Conservation (phyloP, 2,113 vertebrate genomes). For the Penelope pileata region DNA sequence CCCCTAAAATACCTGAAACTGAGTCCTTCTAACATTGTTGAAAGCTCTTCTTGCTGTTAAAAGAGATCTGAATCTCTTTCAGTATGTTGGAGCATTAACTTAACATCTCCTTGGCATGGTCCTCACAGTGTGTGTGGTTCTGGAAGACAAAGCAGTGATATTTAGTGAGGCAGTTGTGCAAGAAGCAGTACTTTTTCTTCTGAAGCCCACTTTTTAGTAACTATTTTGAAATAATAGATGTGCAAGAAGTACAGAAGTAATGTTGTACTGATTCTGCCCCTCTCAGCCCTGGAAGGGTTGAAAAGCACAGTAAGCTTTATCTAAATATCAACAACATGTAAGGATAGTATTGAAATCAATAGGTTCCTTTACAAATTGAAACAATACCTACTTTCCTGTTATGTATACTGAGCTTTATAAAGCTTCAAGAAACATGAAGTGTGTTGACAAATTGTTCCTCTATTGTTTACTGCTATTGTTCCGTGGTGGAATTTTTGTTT, state of each 20-base stretch:
- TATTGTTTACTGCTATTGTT: neutral
- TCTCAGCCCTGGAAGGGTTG: neutral
- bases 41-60: neutral
- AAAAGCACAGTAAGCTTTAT: neutral
- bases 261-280: neutral
- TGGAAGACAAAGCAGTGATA: neutral
- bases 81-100: constrained; percentile 2
- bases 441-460: neutral
- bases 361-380: neutral
- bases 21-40: neutral
- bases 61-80: neutral
- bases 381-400: neutral
- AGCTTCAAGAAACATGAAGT: neutral
- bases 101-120: neutral
- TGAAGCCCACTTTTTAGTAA: neutral
- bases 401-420: neutral
- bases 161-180: neutral
- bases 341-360: neutral
- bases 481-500: neutral
- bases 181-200: neutral
- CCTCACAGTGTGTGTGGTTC: neutral
- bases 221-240: neutral
- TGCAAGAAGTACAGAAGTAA: neutral
- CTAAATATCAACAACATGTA: neutral
- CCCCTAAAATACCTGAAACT: neutral